phyloP scores from a whole-genome alignment of 2,888 invertebrate species.

The Alviniconcha strummeri region DNA sequence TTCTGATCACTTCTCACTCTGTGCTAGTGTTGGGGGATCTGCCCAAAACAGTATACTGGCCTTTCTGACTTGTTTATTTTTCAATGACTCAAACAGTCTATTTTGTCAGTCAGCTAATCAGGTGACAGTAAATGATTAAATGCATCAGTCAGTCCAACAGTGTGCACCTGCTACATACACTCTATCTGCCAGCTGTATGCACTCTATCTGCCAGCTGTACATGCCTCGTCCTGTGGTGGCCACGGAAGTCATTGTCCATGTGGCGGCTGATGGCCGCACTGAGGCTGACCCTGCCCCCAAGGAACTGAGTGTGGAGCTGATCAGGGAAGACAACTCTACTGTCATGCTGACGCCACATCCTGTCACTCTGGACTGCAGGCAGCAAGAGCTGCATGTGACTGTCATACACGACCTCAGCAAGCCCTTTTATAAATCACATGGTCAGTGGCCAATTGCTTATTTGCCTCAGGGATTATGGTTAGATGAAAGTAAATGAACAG shows the following conservation, averaged over 20 bases:
- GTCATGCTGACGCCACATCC: conserved; percentile 36
- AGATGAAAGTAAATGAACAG: too few relatives aligned
- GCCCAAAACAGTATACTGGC: too few relatives aligned
- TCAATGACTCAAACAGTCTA: too few relatives aligned
- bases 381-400: conserved; percentile 52
- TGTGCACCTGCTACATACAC: too few relatives aligned
- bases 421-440: conserved; percentile 60
- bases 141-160: too few relatives aligned
- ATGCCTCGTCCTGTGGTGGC: conserved; percentile 59
- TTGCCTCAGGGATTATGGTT: too few relatives aligned
- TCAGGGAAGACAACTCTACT: conserved; percentile 45
- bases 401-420: conserved; percentile 59
- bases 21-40: too few relatives aligned
- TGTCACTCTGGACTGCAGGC: conserved; percentile 48
- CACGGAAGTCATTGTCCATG: conserved; percentile 58
- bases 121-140: too few relatives aligned
- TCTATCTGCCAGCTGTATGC: not conserved
- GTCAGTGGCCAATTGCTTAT: conserved; percentile 36
- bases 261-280: conserved; percentile 58
- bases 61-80: too few relatives aligned
- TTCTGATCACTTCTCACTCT: too few relatives aligned
- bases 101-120: too few relatives aligned
- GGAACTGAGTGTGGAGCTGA: conserved; percentile 49
- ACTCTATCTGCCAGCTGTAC: conserved; percentile 47
- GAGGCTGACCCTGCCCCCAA: conserved; percentile 42